Percentiles rank a stretch among this genome's conserved stretches.
Evolutionary conservation across 2,888 invertebrate genomes (phyloP).

Genomic region (Microplitis deprimator): DNA sequence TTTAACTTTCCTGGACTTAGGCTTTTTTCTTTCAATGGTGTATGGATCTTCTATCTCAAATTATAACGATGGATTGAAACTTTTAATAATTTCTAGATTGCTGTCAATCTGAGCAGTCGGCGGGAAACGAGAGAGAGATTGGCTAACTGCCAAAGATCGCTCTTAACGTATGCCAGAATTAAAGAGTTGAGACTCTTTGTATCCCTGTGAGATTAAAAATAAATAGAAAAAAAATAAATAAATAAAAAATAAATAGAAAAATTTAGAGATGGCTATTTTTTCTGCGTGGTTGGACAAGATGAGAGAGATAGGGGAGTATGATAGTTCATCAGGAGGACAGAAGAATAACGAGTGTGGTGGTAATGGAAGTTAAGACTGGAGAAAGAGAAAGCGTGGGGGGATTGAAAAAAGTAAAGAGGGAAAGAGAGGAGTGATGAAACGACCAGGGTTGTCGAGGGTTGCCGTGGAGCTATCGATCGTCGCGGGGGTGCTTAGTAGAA

Average conservation of each 20-base stretch:
- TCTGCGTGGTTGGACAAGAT: not conserved
- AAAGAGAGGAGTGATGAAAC: constrained; percentile 52
- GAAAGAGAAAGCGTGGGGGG: constrained; percentile 35
- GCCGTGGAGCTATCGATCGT: constrained; percentile 66
- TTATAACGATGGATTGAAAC: constrained; percentile 29
- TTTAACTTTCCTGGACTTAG: not conserved
- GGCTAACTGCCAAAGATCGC: constrained; percentile 36
- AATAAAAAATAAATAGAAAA: constrained; percentile 2
- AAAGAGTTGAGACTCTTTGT: constrained; percentile 36
- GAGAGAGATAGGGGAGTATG: constrained; percentile 11
- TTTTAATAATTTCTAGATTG: constrained; percentile 37
- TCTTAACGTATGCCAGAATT: constrained; percentile 41
- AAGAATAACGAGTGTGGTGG: constrained; percentile 32
- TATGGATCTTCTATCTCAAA: not conserved
- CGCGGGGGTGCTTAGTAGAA: constrained; percentile 52
- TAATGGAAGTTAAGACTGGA: constrained; percentile 37
- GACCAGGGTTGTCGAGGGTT: constrained; percentile 61
- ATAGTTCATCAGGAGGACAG: constrained; percentile 17
- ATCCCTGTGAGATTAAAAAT: constrained; percentile 22
- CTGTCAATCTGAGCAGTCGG: constrained; percentile 16
- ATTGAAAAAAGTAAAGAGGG: constrained; percentile 35
- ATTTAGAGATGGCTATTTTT: constrained; percentile 22
- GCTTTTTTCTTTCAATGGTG: constrained; percentile 19
- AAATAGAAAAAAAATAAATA: constrained; percentile 15
- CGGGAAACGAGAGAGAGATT: constrained; percentile 16